Percentiles rank a stretch among this genome's conserved stretches.
These are phyloP conservation scores for Tillus elongatus DNA, from an alignment of 2,888 invertebrate genomes.

Conservation along the genomic window DNA sequence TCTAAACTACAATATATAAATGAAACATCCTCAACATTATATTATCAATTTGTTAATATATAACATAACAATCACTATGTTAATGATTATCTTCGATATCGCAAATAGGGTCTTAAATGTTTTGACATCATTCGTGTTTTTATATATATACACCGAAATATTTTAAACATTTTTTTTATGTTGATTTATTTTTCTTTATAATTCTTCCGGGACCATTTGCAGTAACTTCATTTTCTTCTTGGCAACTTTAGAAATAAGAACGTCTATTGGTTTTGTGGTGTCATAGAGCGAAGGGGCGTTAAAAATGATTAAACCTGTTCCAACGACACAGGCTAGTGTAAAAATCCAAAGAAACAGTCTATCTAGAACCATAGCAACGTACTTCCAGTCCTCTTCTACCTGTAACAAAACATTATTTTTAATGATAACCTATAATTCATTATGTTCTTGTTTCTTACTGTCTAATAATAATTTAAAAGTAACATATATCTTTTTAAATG, in stretches of 20 bases:
- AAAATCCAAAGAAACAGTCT: slow-evolving; percentile 93
- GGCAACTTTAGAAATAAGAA: slow-evolving; percentile 83
- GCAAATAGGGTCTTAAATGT: slow-evolving; percentile 23
- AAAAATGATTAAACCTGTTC: slow-evolving; percentile 79
- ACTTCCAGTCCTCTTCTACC: slow-evolving; percentile 98
- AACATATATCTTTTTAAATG: too few species aligned
- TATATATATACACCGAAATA: slow-evolving; percentile 5
- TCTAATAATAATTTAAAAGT: too few species aligned
- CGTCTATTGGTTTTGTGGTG: slow-evolving; percentile 80
- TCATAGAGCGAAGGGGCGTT: slow-evolving; percentile 90
- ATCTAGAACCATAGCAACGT: slow-evolving; percentile 93
- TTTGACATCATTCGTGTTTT: slow-evolving; percentile 4
- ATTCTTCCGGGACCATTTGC: slow-evolving; percentile 68
- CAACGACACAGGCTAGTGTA: slow-evolving; percentile 85
- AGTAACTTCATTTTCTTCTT: slow-evolving; percentile 82
- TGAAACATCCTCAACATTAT: background rate
- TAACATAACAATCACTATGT: slow-evolving; percentile 36
- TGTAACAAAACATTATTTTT: too few species aligned
- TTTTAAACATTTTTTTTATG: background rate
- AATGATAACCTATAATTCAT: too few species aligned
- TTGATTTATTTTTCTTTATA: slow-evolving; percentile 25
- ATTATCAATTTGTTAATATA: slow-evolving; percentile 9
- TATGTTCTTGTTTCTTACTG: background rate
- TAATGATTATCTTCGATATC: slow-evolving; percentile 41
- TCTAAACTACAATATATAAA: slow-evolving; percentile 1